Base-by-base conservation (phyloP, 2,113 vertebrate species). In the Thamnophis sirtalis region DNA sequence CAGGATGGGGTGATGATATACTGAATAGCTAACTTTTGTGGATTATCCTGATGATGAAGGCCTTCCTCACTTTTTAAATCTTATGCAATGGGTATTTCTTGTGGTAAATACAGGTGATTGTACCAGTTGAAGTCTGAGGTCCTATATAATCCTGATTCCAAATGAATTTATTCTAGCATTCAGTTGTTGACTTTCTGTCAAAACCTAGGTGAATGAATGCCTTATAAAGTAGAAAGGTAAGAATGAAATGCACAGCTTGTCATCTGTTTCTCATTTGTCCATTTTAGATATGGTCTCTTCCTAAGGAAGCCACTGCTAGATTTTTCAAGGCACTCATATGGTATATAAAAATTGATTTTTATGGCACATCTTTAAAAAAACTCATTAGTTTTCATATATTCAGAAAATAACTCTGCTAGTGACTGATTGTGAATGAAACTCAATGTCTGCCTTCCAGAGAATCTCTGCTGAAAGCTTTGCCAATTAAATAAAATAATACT, bases 291-390 rank as follows among this genome's bases (percentile, higher is more conserved):
- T 21, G 87, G 54, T 3, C 5, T 19, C 38, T 0, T 48, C 95
- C 89, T 63, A 4, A 60, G 88, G 91, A 92, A 93, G 92, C 91
- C 94, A 94, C 92, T 90, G 93, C 88, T 88, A 8, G 33, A 89
- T 93, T 92, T 94, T 94, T 54, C 84, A 73, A 86, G 84, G 43
- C 43, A 85, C 26, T 89, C 89, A 56, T 88, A 93, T 90, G 84
- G 91, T 90, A 89, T 88, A 89, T 38, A 88, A 95, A 95, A 87
- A 89, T 89, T 93, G 90, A 68, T 24, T 84, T 96, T 95, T 94
- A 94, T 93, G 91, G 17, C 85, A 88, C 9, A 53, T 56, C 38
- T 93, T 94, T 48, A 90, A 93, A 33, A 63, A 85, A 53, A 73
- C 89, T 95, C 26, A 5, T 94, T 93, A 95, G 50, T 60, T 95